Percentiles rank a stretch among this genome's conserved stretches.
phyloP scores from a whole-genome alignment of 2,113 vertebrate species.

The Peromyscus leucopus region DNA sequence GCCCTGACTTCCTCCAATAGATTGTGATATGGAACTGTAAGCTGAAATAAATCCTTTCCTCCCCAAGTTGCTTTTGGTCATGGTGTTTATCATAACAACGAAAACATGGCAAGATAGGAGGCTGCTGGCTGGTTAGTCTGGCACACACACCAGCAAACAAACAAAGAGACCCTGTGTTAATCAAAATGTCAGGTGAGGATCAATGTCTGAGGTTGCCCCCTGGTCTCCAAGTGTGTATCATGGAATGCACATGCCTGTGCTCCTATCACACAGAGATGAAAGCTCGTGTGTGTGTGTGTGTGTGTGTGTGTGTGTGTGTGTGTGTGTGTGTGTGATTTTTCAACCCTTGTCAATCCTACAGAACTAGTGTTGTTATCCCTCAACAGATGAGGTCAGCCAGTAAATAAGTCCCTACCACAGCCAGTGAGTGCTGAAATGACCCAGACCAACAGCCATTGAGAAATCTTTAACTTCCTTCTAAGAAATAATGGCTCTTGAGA shows the following conservation, averaged over 20 bases:
- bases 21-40: not conserved
- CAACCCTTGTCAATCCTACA: constrained; percentile 2
- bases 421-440: not conserved
- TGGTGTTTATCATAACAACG: not conserved
- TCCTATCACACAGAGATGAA: not conserved
- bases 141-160: not conserved
- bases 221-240: not conserved
- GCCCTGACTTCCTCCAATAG: not conserved
- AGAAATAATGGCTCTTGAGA: not conserved
- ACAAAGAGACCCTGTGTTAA: not conserved
- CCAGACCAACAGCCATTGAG: not conserved
- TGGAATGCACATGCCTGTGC: too few species aligned
- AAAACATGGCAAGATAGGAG: not conserved
- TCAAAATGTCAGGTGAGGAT: not conserved
- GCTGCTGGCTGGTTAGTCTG: not conserved
- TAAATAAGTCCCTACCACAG: not conserved
- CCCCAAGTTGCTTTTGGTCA: not conserved
- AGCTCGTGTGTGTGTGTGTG: not conserved
- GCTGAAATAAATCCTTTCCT: not conserved
- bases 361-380: not conserved
- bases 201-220: not conserved
- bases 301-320: not conserved
- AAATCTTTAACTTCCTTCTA: not conserved
- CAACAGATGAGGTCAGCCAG: not conserved
- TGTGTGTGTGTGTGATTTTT: not conserved